A percentile compares a stretch with the other conserved stretches of the same genome.
Evolutionary conservation across 1,140 invertebrate species (phyloP).

Genomic region (Episyrphus balteatus): DNA sequence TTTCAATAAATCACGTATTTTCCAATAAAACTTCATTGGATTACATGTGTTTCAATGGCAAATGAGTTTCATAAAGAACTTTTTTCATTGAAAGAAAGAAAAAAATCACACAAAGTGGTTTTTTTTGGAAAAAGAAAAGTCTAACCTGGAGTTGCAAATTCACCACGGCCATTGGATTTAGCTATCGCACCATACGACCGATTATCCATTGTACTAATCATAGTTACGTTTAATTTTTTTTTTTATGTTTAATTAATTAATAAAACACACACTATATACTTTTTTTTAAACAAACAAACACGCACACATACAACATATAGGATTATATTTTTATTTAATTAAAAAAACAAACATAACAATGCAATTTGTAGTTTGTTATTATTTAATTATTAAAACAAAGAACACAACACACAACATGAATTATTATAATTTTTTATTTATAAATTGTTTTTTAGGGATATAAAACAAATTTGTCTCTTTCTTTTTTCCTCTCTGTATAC

Average conservation of each 20-base stretch:
- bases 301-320: no score
- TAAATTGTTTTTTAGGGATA: neutral
- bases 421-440: neutral
- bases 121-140: slow-evolving; percentile 1
- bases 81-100: slow-evolving; percentile 8
- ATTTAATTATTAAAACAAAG: no score
- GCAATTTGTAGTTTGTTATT: no score
- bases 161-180: slow-evolving; percentile 20
- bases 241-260: slow-evolving; percentile 5
- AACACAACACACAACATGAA: no score
- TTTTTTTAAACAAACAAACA: neutral
- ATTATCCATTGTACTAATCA: slow-evolving; percentile 35
- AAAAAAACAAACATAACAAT: no score
- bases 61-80: neutral
- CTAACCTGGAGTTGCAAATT: slow-evolving; percentile 35
- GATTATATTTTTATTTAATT: neutral
- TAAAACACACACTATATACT: neutral
- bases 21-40: neutral
- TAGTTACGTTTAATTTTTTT: no score
- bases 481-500: no score
- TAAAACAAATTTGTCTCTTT: neutral
- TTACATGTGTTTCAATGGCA: neutral
- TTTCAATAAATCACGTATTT: slow-evolving; percentile 5
- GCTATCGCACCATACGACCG: slow-evolving; percentile 31
- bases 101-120: neutral